These are phyloP conservation scores for Julus scanicus DNA, from an alignment of 2,888 invertebrate genomes.

Conservation along the genomic window DNA sequence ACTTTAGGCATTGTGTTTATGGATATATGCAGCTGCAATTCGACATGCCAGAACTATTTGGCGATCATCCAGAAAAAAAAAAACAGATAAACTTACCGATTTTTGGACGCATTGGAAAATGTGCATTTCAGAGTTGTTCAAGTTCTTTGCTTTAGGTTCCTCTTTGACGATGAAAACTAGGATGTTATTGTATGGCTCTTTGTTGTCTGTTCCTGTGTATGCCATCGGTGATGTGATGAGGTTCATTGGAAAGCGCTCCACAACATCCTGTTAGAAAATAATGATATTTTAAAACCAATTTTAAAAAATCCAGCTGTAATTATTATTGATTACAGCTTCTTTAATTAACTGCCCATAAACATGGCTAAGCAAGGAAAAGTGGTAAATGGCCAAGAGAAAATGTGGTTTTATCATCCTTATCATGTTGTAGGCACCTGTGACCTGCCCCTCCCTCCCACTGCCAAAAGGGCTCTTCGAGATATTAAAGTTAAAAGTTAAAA, in stretches of 20 bases:
- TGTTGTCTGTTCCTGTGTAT: constrained; percentile 94
- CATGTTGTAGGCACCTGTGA: too few relatives aligned
- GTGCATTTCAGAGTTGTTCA: constrained; percentile 86
- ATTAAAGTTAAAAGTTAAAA: too few relatives aligned
- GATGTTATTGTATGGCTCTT: constrained; percentile 98
- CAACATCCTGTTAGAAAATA: constrained; percentile 79
- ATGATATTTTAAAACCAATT: constrained; percentile 50
- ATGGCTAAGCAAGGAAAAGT: background rate
- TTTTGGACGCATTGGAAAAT: constrained; percentile 89
- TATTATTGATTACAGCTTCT: background rate
- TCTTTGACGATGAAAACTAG: constrained; percentile 94
- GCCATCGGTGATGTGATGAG: constrained; percentile 96
- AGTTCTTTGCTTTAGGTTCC: constrained; percentile 67
- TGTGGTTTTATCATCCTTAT: too few relatives aligned
- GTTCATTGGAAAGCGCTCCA: constrained; percentile 94
- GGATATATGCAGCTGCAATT: background rate
- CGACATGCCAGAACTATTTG: constrained; percentile 4
- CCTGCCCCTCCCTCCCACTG: too few relatives aligned
- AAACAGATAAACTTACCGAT: constrained; percentile 67
- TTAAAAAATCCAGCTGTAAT: constrained; percentile 53
- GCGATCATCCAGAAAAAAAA: background rate
- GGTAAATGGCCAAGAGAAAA: too few relatives aligned
- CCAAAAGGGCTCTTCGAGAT: too few relatives aligned
- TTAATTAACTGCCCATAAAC: background rate
- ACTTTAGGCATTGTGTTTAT: constrained; percentile 13